phyloP scores from a whole-genome alignment of 2,888 invertebrate genomes.

The Malthinus seriepunctatus region DNA sequence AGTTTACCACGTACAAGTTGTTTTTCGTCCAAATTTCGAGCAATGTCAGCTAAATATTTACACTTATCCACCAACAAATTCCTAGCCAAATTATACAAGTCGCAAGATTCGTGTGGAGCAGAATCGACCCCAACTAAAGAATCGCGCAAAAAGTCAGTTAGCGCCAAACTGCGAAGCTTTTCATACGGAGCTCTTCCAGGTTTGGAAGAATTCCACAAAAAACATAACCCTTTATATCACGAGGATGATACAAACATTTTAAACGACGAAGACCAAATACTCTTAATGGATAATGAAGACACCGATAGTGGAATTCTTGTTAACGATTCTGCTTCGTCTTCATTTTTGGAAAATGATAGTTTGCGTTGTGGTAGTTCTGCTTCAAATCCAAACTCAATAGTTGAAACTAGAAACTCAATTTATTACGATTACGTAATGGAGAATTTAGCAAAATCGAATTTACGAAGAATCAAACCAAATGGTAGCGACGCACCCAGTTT shows the following conservation, averaged over 20 bases:
- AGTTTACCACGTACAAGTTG: slow-evolving; percentile 58
- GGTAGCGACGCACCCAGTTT: slow-evolving; percentile 36
- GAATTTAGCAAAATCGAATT: neutral
- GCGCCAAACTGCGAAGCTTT: slow-evolving; percentile 67
- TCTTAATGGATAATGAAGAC: slow-evolving; percentile 68
- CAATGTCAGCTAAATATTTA: slow-evolving; percentile 74
- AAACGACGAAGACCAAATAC: slow-evolving; percentile 58
- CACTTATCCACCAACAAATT: slow-evolving; percentile 71
- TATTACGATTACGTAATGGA: slow-evolving; percentile 28
- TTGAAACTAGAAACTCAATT: slow-evolving; percentile 46
- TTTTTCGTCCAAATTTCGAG: slow-evolving; percentile 69
- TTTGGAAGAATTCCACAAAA: slow-evolving; percentile 68
- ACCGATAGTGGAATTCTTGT: slow-evolving; percentile 77
- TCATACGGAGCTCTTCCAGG: slow-evolving; percentile 76
- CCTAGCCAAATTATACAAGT: slow-evolving; percentile 68
- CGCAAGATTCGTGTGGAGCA: slow-evolving; percentile 50
- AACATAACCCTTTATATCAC: slow-evolving; percentile 65
- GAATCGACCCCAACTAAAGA: slow-evolving; percentile 35
- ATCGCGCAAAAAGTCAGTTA: slow-evolving; percentile 50
- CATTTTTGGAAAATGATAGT: slow-evolving; percentile 63
- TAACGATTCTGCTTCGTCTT: slow-evolving; percentile 72
- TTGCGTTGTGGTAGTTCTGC: slow-evolving; percentile 60
- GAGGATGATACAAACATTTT: slow-evolving; percentile 61
- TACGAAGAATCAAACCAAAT: slow-evolving; percentile 55
- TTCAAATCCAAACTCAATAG: slow-evolving; percentile 59